These are phyloP conservation scores for Drosophila pruinosa DNA, from an alignment of 1,140 invertebrate genomes.

Conservation along the genomic window DNA sequence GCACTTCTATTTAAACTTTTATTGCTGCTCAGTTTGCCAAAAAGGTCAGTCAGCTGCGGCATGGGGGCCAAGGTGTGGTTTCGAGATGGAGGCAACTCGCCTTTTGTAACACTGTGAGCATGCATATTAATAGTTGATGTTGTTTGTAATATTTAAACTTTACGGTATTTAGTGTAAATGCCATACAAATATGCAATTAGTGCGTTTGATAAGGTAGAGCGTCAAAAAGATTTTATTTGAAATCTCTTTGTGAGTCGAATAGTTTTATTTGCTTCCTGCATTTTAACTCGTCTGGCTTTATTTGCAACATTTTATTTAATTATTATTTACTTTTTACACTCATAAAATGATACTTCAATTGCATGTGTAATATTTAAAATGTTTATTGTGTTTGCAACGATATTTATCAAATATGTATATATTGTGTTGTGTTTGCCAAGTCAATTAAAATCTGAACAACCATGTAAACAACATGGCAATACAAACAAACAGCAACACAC, in stretches of 20 bases:
- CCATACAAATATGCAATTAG: background rate
- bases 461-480: slow-evolving; percentile 57
- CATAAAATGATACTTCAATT: background rate
- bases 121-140: slow-evolving; percentile 66
- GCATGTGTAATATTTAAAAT: background rate
- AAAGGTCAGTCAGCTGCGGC: slow-evolving; percentile 54
- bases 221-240: background rate
- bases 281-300: background rate
- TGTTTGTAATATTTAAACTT: slow-evolving; percentile 51
- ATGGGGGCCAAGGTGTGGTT: background rate
- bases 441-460: slow-evolving; percentile 68
- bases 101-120: slow-evolving; percentile 10
- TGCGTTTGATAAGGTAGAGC: background rate
- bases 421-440: slow-evolving; percentile 55
- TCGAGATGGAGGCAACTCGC: background rate
- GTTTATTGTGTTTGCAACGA: slow-evolving; percentile 21
- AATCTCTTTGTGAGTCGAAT: too few relatives aligned
- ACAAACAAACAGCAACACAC: slow-evolving; percentile 10
- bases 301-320: background rate
- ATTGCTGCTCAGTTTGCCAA: slow-evolving; percentile 71
- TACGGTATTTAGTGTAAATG: slow-evolving; percentile 49
- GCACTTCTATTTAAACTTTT: slow-evolving; percentile 80
- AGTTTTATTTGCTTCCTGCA: background rate
- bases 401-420: slow-evolving; percentile 32
- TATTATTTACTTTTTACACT: background rate